A percentile compares a stretch with the other conserved stretches of the same genome.
Evolutionary conservation across 2,888 invertebrate genomes (phyloP).

Genomic region (Leptopilina drosophilae): DNA sequence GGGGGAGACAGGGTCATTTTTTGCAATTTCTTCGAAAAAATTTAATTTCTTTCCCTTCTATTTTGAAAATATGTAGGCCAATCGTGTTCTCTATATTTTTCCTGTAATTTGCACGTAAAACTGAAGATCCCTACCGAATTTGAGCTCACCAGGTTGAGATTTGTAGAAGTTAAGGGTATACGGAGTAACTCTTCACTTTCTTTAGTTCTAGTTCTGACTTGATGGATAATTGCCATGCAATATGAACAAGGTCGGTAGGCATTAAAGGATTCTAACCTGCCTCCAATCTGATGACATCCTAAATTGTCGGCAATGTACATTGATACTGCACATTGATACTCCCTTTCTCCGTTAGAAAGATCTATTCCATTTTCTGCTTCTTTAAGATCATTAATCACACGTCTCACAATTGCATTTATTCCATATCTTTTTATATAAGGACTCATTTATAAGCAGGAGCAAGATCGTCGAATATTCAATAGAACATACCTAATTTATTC

Average conservation of each 20-base stretch:
- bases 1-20: too few relatives aligned
- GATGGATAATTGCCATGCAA: neutral
- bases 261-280: neutral
- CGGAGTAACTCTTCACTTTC: neutral
- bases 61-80: too few relatives aligned
- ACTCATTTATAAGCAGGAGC: neutral
- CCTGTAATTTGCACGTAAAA: too few relatives aligned
- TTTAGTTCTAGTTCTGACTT: neutral
- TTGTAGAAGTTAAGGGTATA: too few relatives aligned
- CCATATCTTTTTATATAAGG: neutral
- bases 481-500: neutral
- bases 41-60: too few relatives aligned
- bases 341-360: neutral
- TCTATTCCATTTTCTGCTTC: neutral
- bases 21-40: too few relatives aligned
- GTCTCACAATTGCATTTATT: neutral
- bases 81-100: too few relatives aligned
- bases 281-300: neutral
- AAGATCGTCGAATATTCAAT: slow-evolving; percentile 2
- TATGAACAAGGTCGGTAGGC: neutral
- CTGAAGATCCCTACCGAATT: too few relatives aligned
- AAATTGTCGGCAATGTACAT: neutral
- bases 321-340: neutral
- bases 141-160: too few relatives aligned
- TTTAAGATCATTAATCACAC: neutral